Base-by-base conservation (phyloP, 1,140 invertebrate species). In the Littorina saxatilis region DNA sequence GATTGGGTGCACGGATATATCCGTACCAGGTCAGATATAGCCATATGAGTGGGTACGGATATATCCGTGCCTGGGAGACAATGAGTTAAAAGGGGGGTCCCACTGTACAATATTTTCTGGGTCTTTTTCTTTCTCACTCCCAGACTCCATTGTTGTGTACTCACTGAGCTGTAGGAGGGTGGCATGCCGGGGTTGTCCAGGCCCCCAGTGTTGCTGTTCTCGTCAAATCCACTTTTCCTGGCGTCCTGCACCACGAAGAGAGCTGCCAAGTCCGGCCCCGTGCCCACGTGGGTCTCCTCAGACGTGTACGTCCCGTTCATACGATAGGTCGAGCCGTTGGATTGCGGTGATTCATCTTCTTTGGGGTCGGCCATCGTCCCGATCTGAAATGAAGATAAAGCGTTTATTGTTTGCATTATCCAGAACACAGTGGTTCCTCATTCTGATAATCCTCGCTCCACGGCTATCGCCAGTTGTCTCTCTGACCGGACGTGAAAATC, bases 171-270 rank as follows among this genome's bases (percentile, higher is more conserved):
- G 58, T 61, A 61, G 20, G 58, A 61, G 58, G 58, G 58, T n/a
- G 58, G 58, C 58, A 29, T 13, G 20, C 4, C 27, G 9, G 58
- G 20, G 4, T 9, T 13, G 27, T 9, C 4, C 7, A 7, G 7
- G 9, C 58, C 58, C 20, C 7, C 7, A 7, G 20, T 61, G 58
- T 61, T 61, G 20, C 5, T 23, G 58, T 61, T 61, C 7, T 61
- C 23, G n/a, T 61, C 58, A 23, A 4, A 29, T 13, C 37, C 4
- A 4, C 40, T 20, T 29, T 73, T 73, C n/a, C 43, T 32, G 23
- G 43, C 15, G 70, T 52, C 40, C 76, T 61, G 52, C 7, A 78
- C 76, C 5, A 78, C 55, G 29, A 78, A 78, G 1, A 78, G 58
- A 2, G 76, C 52, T 9, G 76, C 76, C 23, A 78, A 37, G 55